Evolutionary conservation across 1,140 invertebrate species (phyloP).

Genomic region (Pseudomyrmex dendroicus): DNA sequence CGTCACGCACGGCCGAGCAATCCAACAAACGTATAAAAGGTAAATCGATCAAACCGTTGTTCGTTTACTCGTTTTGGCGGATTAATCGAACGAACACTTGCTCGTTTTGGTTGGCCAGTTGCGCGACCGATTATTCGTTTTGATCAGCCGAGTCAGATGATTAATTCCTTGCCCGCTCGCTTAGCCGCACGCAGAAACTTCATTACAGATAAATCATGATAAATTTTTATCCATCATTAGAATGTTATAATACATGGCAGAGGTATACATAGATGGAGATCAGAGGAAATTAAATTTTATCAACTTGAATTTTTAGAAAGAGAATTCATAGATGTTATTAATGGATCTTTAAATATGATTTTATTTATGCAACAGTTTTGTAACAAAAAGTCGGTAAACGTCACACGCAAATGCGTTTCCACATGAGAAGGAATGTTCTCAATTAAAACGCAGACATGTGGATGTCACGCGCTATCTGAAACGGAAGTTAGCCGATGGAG

Average conservation of each 20-base stretch:
- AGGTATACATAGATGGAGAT: not conserved
- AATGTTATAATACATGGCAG: not conserved
- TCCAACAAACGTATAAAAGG: constrained; percentile 55
- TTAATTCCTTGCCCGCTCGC: constrained; percentile 27
- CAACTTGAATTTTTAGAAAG: not conserved
- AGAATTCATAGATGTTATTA: not conserved
- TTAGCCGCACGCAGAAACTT: not conserved
- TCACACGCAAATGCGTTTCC: not conserved
- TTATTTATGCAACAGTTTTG: constrained; percentile 1
- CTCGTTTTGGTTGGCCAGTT: constrained; percentile 27
- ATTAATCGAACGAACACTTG: constrained; percentile 56
- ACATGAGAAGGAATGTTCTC: constrained; percentile 33
- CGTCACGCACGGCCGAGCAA: constrained; percentile 46
- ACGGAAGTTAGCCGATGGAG: constrained; percentile 27
- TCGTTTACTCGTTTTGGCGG: constrained; percentile 58
- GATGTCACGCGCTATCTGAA: constrained; percentile 47
- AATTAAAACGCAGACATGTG: constrained; percentile 59
- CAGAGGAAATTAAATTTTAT: not conserved
- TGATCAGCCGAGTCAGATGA: constrained; percentile 21
- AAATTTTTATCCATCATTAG: not conserved
- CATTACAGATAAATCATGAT: not conserved
- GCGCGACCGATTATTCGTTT: constrained; percentile 39
- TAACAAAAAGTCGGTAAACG: not conserved
- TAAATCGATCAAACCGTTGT: constrained; percentile 56
- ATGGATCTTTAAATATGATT: not conserved